Evolutionary conservation across 2,888 invertebrate species (phyloP).

Genomic region (Yponomeuta sedellus): DNA sequence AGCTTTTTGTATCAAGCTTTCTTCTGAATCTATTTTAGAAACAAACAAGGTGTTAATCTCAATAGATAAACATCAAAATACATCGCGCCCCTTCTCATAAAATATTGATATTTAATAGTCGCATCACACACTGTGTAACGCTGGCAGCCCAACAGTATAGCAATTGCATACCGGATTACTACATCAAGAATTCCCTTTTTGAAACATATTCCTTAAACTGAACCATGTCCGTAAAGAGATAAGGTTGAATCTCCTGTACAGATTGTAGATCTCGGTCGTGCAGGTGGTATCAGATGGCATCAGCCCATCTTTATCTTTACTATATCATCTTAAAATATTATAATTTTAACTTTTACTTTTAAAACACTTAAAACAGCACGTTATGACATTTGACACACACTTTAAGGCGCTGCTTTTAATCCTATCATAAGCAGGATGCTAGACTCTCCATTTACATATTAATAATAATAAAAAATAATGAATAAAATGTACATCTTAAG

Average conservation of each 20-base stretch:
- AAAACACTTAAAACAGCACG: slow-evolving; percentile 60
- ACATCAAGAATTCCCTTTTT: slow-evolving; percentile 60
- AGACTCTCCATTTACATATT: no score
- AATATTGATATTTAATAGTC: slow-evolving; percentile 73
- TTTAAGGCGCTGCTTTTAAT: neutral
- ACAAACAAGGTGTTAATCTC: slow-evolving; percentile 72
- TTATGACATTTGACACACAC: slow-evolving; percentile 55
- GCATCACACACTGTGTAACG: slow-evolving; percentile 60
- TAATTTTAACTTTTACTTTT: slow-evolving; percentile 70
- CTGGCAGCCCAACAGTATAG: slow-evolving; percentile 56
- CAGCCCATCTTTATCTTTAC: slow-evolving; percentile 59
- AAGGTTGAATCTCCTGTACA: slow-evolving; percentile 22
- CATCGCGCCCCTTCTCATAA: slow-evolving; percentile 58
- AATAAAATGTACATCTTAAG: no score
- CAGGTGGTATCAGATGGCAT: slow-evolving; percentile 63
- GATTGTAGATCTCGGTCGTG: slow-evolving; percentile 28
- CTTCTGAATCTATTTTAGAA: slow-evolving; percentile 44
- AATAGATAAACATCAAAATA: slow-evolving; percentile 57
- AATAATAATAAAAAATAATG: no score
- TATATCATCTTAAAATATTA: slow-evolving; percentile 60
- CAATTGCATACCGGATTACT: slow-evolving; percentile 65
- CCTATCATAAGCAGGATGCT: no score
- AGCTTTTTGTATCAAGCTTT: slow-evolving; percentile 19
- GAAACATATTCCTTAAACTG: slow-evolving; percentile 26
- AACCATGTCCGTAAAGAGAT: slow-evolving; percentile 19